Conservation (phyloP, 2,888 invertebrate genomes). For the Apamea monoglypha region DNA sequence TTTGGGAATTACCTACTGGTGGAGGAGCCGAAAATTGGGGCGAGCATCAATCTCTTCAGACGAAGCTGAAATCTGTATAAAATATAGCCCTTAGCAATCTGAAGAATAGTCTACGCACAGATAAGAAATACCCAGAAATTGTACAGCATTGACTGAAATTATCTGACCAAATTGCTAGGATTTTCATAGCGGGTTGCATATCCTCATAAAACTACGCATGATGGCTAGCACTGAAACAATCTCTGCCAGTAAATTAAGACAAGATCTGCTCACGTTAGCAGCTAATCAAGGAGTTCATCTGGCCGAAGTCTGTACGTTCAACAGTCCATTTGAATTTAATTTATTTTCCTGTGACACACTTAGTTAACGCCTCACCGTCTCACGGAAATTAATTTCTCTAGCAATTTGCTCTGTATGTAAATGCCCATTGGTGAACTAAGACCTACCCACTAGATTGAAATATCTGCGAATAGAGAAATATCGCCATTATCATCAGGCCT, state of each 20-base stretch:
- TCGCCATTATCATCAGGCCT: constrained; percentile 23
- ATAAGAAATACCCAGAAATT: not conserved
- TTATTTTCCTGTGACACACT: constrained; percentile 59
- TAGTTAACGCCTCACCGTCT: constrained; percentile 52
- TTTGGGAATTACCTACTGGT: constrained; percentile 31
- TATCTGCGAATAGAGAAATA: constrained; percentile 30
- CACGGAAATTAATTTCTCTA: constrained; percentile 60
- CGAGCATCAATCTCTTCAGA: not conserved
- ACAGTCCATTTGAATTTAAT: constrained; percentile 63
- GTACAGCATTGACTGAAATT: not conserved
- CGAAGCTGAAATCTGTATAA: not conserved
- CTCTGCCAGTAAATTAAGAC: constrained; percentile 35
- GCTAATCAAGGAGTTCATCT: constrained; percentile 38
- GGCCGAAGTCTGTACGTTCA: constrained; percentile 36
- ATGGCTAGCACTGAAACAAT: constrained; percentile 11
- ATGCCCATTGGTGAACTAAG: constrained; percentile 37
- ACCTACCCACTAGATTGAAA: constrained; percentile 23
- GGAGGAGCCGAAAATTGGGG: constrained; percentile 9
- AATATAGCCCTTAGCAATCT: not conserved
- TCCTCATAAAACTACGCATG: not conserved
- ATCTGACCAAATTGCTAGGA: not conserved
- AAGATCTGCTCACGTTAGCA: constrained; percentile 44
- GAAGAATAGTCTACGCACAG: not conserved
- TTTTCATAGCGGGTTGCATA: too few species aligned
- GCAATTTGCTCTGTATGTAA: constrained; percentile 58